phyloP scores from a whole-genome alignment of 2,113 vertebrate genomes.

The Glaucidium brasilianum region DNA sequence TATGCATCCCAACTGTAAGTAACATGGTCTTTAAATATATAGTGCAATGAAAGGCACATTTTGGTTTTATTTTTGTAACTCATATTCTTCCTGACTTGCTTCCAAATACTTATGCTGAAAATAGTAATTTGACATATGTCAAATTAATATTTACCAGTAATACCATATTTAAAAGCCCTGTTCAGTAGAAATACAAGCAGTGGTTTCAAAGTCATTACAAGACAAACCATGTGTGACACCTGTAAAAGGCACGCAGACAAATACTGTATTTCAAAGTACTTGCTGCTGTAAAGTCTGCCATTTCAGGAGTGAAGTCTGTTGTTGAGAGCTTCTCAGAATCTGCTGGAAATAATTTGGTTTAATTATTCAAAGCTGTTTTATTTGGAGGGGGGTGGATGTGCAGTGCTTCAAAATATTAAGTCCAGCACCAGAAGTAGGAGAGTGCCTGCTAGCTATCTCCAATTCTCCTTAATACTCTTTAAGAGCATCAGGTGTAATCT shows the following conservation, averaged over 20 bases:
- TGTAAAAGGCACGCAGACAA: neutral
- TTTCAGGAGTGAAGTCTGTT: neutral
- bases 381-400: neutral
- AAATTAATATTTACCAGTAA: neutral
- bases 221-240: neutral
- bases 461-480: neutral
- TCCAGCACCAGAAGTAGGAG: neutral
- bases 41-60: neutral
- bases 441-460: neutral
- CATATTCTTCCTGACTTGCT: neutral
- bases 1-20: constrained; percentile 98
- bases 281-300: neutral
- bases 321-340: neutral
- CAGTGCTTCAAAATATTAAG: neutral
- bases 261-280: neutral
- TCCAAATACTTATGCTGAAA: neutral
- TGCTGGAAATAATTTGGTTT: neutral
- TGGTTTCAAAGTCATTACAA: neutral
- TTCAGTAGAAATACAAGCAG: neutral
- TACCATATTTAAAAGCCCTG: neutral
- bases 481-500: neutral
- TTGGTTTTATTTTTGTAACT: neutral
- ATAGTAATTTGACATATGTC: neutral
- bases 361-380: neutral
- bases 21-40: neutral